Base-by-base conservation (phyloP, 2,113 vertebrate species). In the Climacteris rufus region DNA sequence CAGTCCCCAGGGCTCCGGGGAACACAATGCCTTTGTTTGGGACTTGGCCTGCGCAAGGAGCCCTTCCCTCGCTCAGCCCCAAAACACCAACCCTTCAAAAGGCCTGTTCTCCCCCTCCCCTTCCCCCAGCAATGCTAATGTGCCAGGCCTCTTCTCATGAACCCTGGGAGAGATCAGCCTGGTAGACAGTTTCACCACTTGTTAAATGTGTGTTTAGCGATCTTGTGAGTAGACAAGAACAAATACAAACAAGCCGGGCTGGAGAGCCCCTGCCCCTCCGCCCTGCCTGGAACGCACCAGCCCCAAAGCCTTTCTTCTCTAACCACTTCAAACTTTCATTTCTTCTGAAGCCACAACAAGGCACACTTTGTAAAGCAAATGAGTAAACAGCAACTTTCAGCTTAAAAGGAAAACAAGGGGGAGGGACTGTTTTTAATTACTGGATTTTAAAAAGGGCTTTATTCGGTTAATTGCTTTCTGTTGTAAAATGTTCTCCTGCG, bases 301-400 rank as follows among this genome's bases (percentile, higher is more conserved):
- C 83, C 91, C 95, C 93, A 35, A 7, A 95, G 96, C 83, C 96
- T 96, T 97, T 97, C 94, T 97, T 96, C 96, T 94, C 94, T 72
- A 84, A 96, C 96, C 96, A 97, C 96, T 96, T 97, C 96, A 97
- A 97, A 96, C 96, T 95, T 91, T 85, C 91, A 77, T 96, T 96
- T 96, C 96, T 96, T 96, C 95, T 94, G 94, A 91, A 96, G 95
- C 96, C 96, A 97, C 96, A 97, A 97, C 94, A 97, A 97, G 96
- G 96, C 95, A 92, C 94, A 94, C 96, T 97, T 97, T 97, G 96
- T 96, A 95, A 96, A 96, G 96, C 96, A 97, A 96, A 97, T 96
- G 93, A 96, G 95, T 94, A 96, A 96, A 96, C 96, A 94, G 93
- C 95, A 93, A 87, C 96, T 94, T 90, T 94, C 77, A 64, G 96